Base-by-base conservation (phyloP, 2,113 vertebrate species). In the Amblyornis subalaris region DNA sequence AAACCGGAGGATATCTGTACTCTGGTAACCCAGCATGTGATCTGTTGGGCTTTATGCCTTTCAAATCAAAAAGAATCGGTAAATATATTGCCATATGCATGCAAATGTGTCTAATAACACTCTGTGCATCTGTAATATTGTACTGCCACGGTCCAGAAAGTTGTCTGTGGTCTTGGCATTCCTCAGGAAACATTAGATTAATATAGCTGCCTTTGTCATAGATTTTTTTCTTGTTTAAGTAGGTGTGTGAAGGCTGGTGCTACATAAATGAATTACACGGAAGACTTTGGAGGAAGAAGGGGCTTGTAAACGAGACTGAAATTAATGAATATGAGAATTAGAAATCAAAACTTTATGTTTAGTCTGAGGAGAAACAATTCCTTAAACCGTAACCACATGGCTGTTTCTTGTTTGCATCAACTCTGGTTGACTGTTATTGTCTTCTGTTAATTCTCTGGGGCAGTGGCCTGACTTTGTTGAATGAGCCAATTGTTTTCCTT, bases 401-500 rank as follows among this genome's bases (percentile, higher is more conserved):
- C 97, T 96, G 97, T 96, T 98, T 97, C 97, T 98, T 98, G 97
- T 98, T 98, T 98, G 97, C 96, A 89, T 97, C 97, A 94, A 87
- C 96, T 94, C 95, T 55, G 92, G 93, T 97, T 97, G 97, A 97
- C 97, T 97, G 97, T 98, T 98, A 97, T 95, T 98, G 98, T 97
- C 97, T 97, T 97, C 96, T 96, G 95, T 94, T 96, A 97, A 96
- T 97, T 98, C 97, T 98, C 97, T 83, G 93, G 97, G 97, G 97
- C 96, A 96, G 94, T 82, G 95, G 95, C 97, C 96, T 97, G 96
- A 97, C 97, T 98, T 98, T 97, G 98, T 98, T 98, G 98, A 98
- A 98, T 98, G 97, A 98, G 95, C 97, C 97, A 97, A 97, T 98
- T 98, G 98, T 98, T 98, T 98, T 97, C 97, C 97, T 98, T 98